Evolutionary conservation across 2,797 vertebrate genomes (phyloP).

Genomic region (Anguilla anguilla): DNA sequence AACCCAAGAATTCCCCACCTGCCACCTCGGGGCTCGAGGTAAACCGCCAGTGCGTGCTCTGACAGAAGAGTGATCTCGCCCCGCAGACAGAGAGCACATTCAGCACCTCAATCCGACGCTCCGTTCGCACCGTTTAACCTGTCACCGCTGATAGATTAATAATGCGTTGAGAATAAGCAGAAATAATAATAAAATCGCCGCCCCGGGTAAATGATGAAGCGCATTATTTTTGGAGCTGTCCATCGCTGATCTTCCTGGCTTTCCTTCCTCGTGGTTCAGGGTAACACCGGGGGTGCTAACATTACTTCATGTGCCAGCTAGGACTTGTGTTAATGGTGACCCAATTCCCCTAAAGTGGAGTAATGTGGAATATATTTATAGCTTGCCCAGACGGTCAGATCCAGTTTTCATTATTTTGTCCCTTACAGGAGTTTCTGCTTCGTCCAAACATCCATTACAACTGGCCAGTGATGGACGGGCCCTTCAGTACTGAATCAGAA

Average conservation of each 20-base stretch:
- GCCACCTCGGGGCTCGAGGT: not conserved
- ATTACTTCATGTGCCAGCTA: not conserved
- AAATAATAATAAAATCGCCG: not conserved
- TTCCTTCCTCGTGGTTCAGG: not conserved
- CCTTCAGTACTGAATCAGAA: too few species aligned
- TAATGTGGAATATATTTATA: not conserved
- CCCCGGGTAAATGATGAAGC: not conserved
- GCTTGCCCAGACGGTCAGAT: too few species aligned
- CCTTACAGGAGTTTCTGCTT: too few species aligned
- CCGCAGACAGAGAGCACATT: not conserved
- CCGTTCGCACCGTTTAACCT: not conserved
- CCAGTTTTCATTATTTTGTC: too few species aligned
- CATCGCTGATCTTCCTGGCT: not conserved
- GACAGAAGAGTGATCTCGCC: constrained; percentile 32
- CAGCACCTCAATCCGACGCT: not conserved
- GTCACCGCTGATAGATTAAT: not conserved
- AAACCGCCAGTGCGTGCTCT: not conserved
- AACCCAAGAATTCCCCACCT: not conserved
- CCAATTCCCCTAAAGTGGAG: not conserved
- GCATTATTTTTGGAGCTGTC: not conserved
- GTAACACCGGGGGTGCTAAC: too few species aligned
- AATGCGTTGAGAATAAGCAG: not conserved
- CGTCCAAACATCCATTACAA: too few species aligned
- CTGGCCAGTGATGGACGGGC: too few species aligned
- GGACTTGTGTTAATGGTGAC: not conserved